These are phyloP conservation scores for Tipula lateralis DNA, from an alignment of 2,888 invertebrate species.

Conservation along the genomic window DNA sequence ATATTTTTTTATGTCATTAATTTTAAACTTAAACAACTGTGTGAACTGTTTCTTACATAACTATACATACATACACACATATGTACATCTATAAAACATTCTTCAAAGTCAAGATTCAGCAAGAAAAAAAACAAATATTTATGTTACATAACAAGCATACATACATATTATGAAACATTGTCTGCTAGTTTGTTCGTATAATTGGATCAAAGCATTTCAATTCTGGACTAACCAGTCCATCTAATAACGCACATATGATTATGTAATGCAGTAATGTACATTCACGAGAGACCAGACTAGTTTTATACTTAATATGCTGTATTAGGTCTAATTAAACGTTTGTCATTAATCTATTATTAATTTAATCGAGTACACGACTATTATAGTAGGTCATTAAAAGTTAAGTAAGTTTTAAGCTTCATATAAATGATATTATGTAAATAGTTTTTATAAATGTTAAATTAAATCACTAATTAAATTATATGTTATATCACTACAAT, in stretches of 20 bases:
- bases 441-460: background rate
- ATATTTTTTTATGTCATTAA: too few species aligned
- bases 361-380: background rate
- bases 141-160: too few species aligned
- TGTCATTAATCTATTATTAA: background rate
- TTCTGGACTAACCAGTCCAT: background rate
- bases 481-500: background rate
- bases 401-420: too few species aligned
- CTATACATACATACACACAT: too few species aligned
- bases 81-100: too few species aligned
- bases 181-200: background rate
- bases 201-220: background rate
- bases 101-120: background rate
- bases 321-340: background rate
- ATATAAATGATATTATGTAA: slow-evolving; percentile 24
- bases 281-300: background rate
- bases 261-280: too few species aligned
- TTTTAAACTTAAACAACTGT: too few species aligned
- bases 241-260: background rate
- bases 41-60: too few species aligned
- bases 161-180: background rate
- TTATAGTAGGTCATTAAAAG: background rate
- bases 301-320: background rate
- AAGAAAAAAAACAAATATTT: background rate
- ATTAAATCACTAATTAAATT: background rate